Evolutionary conservation across 2,888 invertebrate genomes (phyloP).

Genomic region (Strigamia crassipes): DNA sequence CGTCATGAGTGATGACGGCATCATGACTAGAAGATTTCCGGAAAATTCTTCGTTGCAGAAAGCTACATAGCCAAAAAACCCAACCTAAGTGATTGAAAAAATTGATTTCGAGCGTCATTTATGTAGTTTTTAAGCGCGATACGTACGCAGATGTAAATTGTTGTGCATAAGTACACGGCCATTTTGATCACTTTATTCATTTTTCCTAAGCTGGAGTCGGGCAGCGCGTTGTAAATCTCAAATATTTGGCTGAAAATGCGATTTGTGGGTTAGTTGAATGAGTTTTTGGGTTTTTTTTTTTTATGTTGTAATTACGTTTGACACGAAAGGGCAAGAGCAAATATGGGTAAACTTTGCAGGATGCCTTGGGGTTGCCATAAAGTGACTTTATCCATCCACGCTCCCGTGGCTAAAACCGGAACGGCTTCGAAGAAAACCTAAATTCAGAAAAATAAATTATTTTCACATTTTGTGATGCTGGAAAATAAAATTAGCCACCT

Average conservation of each 20-base stretch:
- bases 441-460: constrained; percentile 50
- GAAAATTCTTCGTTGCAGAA: constrained; percentile 78
- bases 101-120: too few species aligned
- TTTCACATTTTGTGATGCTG: background rate
- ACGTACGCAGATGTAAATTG: constrained; percentile 72
- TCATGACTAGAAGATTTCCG: constrained; percentile 87
- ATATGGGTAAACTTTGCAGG: constrained; percentile 90
- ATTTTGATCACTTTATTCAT: constrained; percentile 85
- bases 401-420: constrained; percentile 72
- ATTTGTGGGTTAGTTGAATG: background rate
- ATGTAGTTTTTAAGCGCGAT: background rate
- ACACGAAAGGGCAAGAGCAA: constrained; percentile 94
- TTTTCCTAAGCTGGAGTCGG: constrained; percentile 83
- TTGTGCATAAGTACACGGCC: constrained; percentile 88
- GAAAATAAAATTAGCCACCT: constrained; percentile 64
- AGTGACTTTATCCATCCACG: constrained; percentile 69
- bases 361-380: constrained; percentile 85
- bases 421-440: constrained; percentile 81
- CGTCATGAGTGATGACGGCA: constrained; percentile 74
- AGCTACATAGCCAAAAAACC: constrained; percentile 90
- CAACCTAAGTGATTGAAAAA: constrained; percentile 68
- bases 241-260: constrained; percentile 74
- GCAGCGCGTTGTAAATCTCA: constrained; percentile 88
- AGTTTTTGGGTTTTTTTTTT: constrained; percentile 15
- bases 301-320: constrained; percentile 73